Evolutionary conservation across 2,888 invertebrate species (phyloP), one percentile per base, ranked within the genome.

Genomic region (Leptinotarsa rubiginosa): DNA sequence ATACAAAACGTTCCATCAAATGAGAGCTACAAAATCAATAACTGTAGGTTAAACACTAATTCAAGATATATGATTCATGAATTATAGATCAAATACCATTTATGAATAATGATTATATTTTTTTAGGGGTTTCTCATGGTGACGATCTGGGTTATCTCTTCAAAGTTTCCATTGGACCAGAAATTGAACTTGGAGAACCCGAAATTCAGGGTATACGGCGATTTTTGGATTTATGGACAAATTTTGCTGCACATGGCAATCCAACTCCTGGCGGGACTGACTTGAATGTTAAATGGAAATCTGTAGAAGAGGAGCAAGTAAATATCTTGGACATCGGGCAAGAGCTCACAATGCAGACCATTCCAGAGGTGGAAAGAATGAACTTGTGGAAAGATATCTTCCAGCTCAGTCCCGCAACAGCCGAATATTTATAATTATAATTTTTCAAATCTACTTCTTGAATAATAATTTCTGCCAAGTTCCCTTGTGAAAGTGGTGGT

Each of bases 271-370:
- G 74, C 10, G 75, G 65, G 41, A 75, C 69, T 12, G 72, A 79
- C 65, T 72, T 79, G 20, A 73, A 74, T 25, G 25, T 77, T 54
- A 64, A 47, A 16, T 86, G 86, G 85, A 77, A 82, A 73, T 83
- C 84, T 1, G 76, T 81, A 4, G 74, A 74, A 18, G 67, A 76
- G 10, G 72, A 80, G 16, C 49, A 78, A 49, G 69, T 83, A 16
- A 68, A 85, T 66, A 83, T 78, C 71, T 74, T 86, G 25, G 82
- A 85, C 69, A 86, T 86, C 65, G 83, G 79, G n/a, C 76, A 78
- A 31, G 77, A 83, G 20, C 69, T 85, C 18, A 76, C 65, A 5
- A 47, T 76, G 41, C 76, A 75, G 15, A 72, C 76, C 4, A 79
- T 83, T 78, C 84, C 84, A 10, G 84, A 84, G 31, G 52, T 25